phyloP scores from a whole-genome alignment of 2,888 invertebrate genomes.

The Eledone cirrhosa region DNA sequence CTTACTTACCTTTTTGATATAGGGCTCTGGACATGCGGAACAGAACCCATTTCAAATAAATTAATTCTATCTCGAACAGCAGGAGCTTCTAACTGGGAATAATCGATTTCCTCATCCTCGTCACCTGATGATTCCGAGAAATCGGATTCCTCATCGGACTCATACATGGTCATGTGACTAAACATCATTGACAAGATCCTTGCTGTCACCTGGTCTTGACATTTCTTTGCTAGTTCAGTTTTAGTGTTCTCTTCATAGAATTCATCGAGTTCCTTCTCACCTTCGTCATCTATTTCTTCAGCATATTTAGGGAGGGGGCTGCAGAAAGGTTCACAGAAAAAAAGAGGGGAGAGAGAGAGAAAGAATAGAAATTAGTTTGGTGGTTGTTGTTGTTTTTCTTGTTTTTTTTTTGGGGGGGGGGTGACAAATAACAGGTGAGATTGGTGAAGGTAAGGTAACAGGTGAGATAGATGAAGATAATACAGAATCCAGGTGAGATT shows the following conservation, averaged over 20 bases:
- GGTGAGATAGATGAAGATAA: no score
- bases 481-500: no score
- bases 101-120: not conserved
- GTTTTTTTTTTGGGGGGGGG: no score
- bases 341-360: no score
- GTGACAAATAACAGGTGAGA: no score
- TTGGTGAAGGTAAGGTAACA: no score
- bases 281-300: constrained; percentile 22
- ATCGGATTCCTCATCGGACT: not conserved
- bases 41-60: constrained; percentile 20
- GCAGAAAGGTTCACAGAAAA: not conserved
- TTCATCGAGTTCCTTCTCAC: not conserved
- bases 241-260: constrained; percentile 18
- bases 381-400: no score
- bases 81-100: not conserved
- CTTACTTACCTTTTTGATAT: not conserved
- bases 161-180: constrained; percentile 2
- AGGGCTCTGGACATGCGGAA: not conserved
- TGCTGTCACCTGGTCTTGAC: not conserved
- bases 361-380: no score
- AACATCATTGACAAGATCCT: constrained; percentile 8
- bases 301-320: constrained; percentile 10
- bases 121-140: not conserved
- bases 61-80: constrained; percentile 13
- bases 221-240: constrained; percentile 12